Base-by-base conservation (phyloP, 1,140 invertebrate species). In the Trichoplusia ni region DNA sequence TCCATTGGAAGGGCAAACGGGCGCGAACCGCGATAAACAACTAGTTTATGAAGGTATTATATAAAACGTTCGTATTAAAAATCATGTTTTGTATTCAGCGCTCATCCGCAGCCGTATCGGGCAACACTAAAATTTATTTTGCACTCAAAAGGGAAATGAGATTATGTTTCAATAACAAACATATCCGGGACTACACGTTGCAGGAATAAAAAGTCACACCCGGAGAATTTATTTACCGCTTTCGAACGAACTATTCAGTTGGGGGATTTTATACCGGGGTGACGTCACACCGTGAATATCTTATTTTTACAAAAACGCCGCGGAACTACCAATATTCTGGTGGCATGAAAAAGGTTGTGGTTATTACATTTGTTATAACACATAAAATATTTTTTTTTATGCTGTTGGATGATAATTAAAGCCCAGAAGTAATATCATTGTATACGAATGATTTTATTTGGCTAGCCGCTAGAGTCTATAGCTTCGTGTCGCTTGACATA, bases 101-200 rank as follows among this genome's bases (percentile, higher is more conserved):
- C 47, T 35, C 37, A 11, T 21, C 42, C 29, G 35, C 35, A 27
- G 59, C 27, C 11, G 61, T 63, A 66, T 71, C 59, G 64, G 58
- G 46, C 56, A 63, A 73, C 35, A 77, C 73, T 67, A 75, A 75
- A 79, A 77, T 75, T 73, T 71, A 69, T 73, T 77, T 73, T 64
- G 31, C 69, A 67, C 69, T 73, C 66, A 64, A 67, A 71, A 69
- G 62, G 66, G 65, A 77, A 80, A 80, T 73, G 69, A 62, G 69
- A 78, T 78, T 81, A 81, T 74, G 66, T 76, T 78, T 75, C 66
- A 69, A 79, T 80, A 79, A 75, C 75, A 71, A 68, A 71, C 40
- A 63, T 71, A 77, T 74, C 65, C 61, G 33, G 38, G 18, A 46
- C 16, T 61, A 64, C 54, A 59, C 46, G 63, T 37, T 44, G 11